These are phyloP conservation scores for Embidobia sp. DNA, from an alignment of 2,888 invertebrate genomes.

Conservation along the genomic window DNA sequence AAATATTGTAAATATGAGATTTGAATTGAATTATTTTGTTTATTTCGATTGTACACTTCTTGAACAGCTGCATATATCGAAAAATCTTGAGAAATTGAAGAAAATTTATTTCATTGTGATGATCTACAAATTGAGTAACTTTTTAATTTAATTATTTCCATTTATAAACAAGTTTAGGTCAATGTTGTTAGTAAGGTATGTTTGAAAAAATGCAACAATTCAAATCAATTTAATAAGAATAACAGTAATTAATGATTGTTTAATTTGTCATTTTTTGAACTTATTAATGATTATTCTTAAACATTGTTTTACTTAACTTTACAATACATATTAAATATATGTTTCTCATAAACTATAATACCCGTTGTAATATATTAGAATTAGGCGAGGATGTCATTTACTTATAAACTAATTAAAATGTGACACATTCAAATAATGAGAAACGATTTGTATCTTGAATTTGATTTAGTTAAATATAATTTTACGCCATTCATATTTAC, in stretches of 20 bases:
- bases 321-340: background rate
- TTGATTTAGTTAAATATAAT: background rate
- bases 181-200: too few species aligned
- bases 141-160: too few species aligned
- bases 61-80: too few species aligned
- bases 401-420: background rate
- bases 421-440: background rate
- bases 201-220: too few species aligned
- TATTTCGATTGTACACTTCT: conserved; percentile 7
- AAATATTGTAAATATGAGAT: conserved; percentile 20
- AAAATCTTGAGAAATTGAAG: too few species aligned
- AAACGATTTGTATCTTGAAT: background rate
- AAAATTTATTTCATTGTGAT: too few species aligned
- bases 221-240: too few species aligned
- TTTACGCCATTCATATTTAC: background rate
- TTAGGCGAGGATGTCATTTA: background rate
- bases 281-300: too few species aligned
- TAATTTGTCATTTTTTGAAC: too few species aligned
- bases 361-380: background rate
- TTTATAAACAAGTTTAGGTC: too few species aligned
- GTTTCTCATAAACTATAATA: background rate
- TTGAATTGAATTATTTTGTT: conserved; percentile 21
- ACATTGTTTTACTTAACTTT: background rate
- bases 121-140: too few species aligned
- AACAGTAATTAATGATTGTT: too few species aligned